Percentiles rank a stretch among this genome's conserved stretches.
Evolutionary conservation across 2,113 vertebrate species (phyloP).

Genomic region (Chelonoidis abingdonii): DNA sequence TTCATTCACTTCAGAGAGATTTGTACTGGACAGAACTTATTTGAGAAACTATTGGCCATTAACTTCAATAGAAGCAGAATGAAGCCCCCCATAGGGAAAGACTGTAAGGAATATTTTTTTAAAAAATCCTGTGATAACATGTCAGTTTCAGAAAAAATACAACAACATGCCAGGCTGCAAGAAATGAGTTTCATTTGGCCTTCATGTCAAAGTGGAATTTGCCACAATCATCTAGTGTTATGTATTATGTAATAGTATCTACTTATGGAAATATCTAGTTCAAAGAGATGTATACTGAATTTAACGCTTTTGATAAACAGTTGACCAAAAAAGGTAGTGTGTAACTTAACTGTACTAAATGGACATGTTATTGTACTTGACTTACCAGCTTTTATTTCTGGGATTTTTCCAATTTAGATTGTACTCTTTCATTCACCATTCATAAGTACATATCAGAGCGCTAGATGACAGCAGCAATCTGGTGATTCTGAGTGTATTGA

Average conservation of each 20-base stretch:
- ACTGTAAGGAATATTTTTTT: not conserved
- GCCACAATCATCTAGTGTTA: not conserved
- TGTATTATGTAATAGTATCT: not conserved
- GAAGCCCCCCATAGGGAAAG: not conserved
- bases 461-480: not conserved
- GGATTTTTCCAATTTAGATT: not conserved
- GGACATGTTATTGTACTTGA: not conserved
- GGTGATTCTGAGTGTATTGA: not conserved
- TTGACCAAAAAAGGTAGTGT: not conserved
- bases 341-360: not conserved
- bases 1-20: not conserved
- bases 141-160: not conserved
- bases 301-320: not conserved
- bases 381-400: not conserved
- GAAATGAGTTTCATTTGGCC: not conserved
- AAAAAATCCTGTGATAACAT: not conserved
- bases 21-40: not conserved
- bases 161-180: not conserved
- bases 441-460: not conserved
- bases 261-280: not conserved
- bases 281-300: not conserved
- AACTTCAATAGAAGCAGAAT: not conserved
- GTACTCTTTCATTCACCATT: not conserved
- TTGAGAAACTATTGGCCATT: not conserved
- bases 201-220: not conserved